Conservation (phyloP, 2,888 invertebrate genomes). For the Orthosia incerta region DNA sequence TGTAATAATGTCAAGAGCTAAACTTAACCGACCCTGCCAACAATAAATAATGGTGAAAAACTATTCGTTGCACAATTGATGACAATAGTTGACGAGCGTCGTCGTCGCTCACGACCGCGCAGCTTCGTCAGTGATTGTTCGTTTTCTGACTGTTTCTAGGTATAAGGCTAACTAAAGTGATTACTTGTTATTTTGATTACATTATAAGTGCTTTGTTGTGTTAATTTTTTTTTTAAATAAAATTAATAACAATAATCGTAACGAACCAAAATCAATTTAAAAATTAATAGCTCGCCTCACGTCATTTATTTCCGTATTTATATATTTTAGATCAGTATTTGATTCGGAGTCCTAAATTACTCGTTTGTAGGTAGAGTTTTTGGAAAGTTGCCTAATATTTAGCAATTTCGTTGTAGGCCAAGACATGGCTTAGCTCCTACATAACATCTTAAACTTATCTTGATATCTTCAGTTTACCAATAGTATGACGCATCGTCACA, state of each 20-base stretch:
- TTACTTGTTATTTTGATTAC: neutral
- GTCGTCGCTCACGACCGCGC: neutral
- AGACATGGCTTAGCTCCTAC: slow-evolving; percentile 12
- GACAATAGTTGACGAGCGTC: slow-evolving; percentile 53
- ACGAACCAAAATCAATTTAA: neutral
- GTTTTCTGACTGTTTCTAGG: neutral
- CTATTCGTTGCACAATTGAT: slow-evolving; percentile 59
- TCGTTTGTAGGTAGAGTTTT: neutral
- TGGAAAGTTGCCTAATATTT: slow-evolving; percentile 22
- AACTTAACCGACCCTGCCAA: slow-evolving; percentile 59
- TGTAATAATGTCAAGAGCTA: slow-evolving; percentile 79
- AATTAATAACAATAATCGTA: neutral
- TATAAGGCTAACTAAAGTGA: neutral
- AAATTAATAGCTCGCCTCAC: neutral
- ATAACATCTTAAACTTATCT: slow-evolving; percentile 19
- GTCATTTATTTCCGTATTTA: neutral
- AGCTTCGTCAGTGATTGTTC: neutral
- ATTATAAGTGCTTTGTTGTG: neutral
- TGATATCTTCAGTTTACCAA: slow-evolving; percentile 20
- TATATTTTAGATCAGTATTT: neutral
- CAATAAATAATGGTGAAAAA: slow-evolving; percentile 58
- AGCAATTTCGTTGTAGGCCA: slow-evolving; percentile 1
- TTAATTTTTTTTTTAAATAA: neutral
- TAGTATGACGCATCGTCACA: slow-evolving; percentile 36
- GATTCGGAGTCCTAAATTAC: neutral